Evolutionary conservation across 2,797 vertebrate genomes (phyloP), one percentile per base, ranked within the genome.

Genomic region (Xiphophorus birchmanni): DNA sequence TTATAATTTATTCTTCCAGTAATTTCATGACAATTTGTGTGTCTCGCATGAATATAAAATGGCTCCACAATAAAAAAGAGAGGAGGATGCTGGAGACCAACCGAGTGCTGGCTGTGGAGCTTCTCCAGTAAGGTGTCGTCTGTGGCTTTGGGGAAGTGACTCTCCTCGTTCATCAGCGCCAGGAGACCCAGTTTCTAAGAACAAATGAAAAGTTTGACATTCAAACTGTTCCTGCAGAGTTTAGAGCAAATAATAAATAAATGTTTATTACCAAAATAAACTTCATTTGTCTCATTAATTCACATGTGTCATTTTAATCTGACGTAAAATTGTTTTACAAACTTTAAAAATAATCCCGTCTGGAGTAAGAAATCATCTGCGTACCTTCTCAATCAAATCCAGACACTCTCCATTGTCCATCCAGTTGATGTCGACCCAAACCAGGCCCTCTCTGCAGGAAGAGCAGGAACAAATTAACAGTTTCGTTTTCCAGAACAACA

Each of bases 331-430:
- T 63, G 37, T 4, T 12, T 69, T 65, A 40, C 18, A 0, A 9
- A 1, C 15, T 67, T 67, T 40, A 37, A 37, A 65, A 67, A 40
- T 37, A 37, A 40, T 9, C 35, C 47, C 11, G 48, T 18, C 2
- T 35, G 3, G 17, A 60, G 54, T 5, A 45, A 45, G 7, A 60
- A 76, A 37, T 50, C 48, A 48, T 50, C 17, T 12, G 2, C 67
- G 0, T 94, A 99, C 98, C 97, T 99, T 99, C 93, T 99, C 98
- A 74, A 99, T 99, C 80, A 99, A 94, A 92, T 99, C 98, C 89
- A 99, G 91, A 89, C 98, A 99, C 88, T 99, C 98, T 63, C 97
- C 97, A 56, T 99, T 99, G 93, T 99, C 98, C 93, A 96, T 97
- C 98, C 98, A 99, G 94, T 98, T 94, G 77, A 99, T 97, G 88